A percentile compares a stretch with the other conserved stretches of the same genome.
phyloP scores from a whole-genome alignment of 2,888 invertebrate genomes.

The Branchellion lobata region DNA sequence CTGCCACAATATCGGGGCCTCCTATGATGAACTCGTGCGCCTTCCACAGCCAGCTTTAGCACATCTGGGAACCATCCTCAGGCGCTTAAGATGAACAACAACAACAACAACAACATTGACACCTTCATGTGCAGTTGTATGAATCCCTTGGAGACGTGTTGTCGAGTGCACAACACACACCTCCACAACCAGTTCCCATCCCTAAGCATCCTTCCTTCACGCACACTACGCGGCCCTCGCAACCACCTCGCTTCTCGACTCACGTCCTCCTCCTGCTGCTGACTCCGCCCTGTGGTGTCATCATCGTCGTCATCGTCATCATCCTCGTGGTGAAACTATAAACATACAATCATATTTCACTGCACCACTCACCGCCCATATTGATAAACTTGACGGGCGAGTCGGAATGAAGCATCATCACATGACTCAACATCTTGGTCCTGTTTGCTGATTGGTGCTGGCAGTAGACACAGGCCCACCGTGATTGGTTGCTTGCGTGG shows the following conservation, averaged over 20 bases:
- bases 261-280: background rate
- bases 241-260: background rate
- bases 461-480: constrained; percentile 32
- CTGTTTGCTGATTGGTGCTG: constrained; percentile 8
- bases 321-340: background rate
- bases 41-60: too few relatives aligned
- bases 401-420: constrained; percentile 13
- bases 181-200: constrained; percentile 39
- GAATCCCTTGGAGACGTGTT: constrained; percentile 35
- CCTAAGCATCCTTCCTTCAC: constrained; percentile 13
- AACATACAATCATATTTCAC: background rate
- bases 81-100: too few relatives aligned
- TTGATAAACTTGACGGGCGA: constrained; percentile 17
- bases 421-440: constrained; percentile 25
- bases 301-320: too few relatives aligned
- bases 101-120: background rate
- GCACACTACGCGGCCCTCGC: constrained; percentile 33
- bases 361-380: background rate
- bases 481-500: background rate
- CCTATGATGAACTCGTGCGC: too few relatives aligned
- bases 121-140: constrained; percentile 35
- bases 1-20: too few relatives aligned
- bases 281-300: background rate
- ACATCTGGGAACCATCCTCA: too few relatives aligned
- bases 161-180: constrained; percentile 14